phyloP scores from a whole-genome alignment of 2,113 vertebrate genomes.

The Chunga burmeisteri region DNA sequence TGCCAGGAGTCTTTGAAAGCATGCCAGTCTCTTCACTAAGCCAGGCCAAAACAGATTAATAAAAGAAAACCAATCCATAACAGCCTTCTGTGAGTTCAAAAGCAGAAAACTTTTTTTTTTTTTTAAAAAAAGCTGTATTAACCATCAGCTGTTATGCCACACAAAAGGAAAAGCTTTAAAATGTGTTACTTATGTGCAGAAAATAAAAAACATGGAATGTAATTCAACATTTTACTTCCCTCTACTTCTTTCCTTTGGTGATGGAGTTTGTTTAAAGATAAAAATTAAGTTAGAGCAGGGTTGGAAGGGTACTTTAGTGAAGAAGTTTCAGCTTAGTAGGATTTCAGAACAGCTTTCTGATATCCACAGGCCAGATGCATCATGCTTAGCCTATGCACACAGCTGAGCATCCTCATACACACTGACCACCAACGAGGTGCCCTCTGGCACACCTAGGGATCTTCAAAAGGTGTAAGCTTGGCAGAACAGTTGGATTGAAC shows the following conservation, averaged over 20 bases:
- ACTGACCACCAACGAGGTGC: too few species aligned
- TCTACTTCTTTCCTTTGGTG: neutral
- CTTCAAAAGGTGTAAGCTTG: neutral
- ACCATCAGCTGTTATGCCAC: neutral
- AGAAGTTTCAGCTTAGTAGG: neutral
- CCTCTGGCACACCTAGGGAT: rapidly evolving
- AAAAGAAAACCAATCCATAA: neutral
- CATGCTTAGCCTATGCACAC: neutral
- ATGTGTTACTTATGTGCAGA: neutral
- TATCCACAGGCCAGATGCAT: neutral
- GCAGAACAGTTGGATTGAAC: neutral
- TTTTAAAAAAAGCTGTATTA: neutral
- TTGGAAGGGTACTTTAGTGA: conserved; percentile 3
- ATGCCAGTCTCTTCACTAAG: neutral
- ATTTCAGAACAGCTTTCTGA: conserved; percentile 9
- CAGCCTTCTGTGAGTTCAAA: neutral
- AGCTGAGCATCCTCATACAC: neutral
- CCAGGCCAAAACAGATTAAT: neutral
- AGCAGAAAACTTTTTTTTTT: neutral
- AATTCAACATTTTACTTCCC: neutral
- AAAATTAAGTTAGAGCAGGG: neutral
- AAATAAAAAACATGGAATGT: neutral
- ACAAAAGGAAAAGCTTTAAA: neutral
- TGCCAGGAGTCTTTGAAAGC: neutral
- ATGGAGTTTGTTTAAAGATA: neutral